phyloP scores from a whole-genome alignment of 2,797 vertebrate species.

The Ispidina lecontei region DNA sequence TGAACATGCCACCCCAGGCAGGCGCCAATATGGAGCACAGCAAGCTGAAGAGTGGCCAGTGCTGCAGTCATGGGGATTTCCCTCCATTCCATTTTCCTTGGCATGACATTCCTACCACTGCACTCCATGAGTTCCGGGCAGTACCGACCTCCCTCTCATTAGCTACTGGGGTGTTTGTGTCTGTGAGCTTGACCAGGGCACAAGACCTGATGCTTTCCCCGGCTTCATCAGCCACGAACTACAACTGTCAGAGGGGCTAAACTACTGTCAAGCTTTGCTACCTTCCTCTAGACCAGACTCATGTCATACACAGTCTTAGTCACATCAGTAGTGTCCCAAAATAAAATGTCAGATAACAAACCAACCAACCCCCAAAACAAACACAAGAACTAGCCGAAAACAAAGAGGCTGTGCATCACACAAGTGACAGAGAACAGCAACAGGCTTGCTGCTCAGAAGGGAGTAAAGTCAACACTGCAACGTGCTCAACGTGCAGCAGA shows the following conservation, averaged over 20 bases:
- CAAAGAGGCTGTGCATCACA: accelerated
- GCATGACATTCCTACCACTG: neutral
- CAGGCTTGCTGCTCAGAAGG: neutral
- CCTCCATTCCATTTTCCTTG: neutral
- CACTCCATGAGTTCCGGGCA: accelerated
- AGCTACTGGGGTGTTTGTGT: neutral
- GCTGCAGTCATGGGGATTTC: neutral
- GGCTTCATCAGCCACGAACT: accelerated
- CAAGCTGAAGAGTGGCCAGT: neutral
- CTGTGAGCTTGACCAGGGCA: accelerated
- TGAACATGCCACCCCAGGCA: neutral
- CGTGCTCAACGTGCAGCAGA: neutral
- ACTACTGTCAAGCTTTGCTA: neutral
- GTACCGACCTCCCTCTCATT: accelerated
- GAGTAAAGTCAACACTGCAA: neutral
- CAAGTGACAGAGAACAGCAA: neutral
- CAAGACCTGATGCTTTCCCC: neutral
- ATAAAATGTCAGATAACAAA: neutral
- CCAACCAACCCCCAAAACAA: neutral
- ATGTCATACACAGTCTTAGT: accelerated
- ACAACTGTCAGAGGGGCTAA: accelerated
- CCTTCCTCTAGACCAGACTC: neutral
- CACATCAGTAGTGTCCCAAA: neutral
- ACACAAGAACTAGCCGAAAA: neutral
- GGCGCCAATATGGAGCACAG: accelerated